phyloP scores from a whole-genome alignment of 2,113 vertebrate species.

The Eudorcas thomsonii region DNA sequence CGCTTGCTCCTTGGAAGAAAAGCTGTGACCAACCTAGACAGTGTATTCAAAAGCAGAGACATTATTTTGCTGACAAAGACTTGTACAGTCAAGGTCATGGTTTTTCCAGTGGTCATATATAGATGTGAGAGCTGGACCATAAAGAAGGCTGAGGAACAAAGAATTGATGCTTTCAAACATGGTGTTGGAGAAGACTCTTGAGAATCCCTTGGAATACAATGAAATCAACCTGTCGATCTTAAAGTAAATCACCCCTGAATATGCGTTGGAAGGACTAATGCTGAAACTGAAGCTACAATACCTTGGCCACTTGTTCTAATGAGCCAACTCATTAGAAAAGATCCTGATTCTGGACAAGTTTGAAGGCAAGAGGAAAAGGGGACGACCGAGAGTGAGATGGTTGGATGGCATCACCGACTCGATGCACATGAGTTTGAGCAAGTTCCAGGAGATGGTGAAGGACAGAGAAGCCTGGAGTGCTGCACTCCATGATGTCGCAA shows the following conservation, averaged over 20 bases:
- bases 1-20: background rate
- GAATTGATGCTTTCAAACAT: background rate
- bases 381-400: background rate
- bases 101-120: background rate
- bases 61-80: background rate
- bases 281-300: background rate
- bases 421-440: background rate
- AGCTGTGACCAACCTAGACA: background rate
- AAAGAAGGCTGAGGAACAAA: background rate
- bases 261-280: background rate
- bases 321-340: background rate
- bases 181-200: background rate
- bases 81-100: background rate
- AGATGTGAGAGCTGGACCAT: background rate
- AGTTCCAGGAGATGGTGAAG: background rate
- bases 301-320: background rate
- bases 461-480: background rate
- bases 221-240: background rate
- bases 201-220: background rate
- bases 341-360: background rate
- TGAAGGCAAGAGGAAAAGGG: background rate
- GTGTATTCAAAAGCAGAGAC: background rate
- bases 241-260: background rate
- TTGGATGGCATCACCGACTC: background rate
- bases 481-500: background rate